phyloP scores from a whole-genome alignment of 2,888 invertebrate species.

The Cheilosia scutellata region DNA sequence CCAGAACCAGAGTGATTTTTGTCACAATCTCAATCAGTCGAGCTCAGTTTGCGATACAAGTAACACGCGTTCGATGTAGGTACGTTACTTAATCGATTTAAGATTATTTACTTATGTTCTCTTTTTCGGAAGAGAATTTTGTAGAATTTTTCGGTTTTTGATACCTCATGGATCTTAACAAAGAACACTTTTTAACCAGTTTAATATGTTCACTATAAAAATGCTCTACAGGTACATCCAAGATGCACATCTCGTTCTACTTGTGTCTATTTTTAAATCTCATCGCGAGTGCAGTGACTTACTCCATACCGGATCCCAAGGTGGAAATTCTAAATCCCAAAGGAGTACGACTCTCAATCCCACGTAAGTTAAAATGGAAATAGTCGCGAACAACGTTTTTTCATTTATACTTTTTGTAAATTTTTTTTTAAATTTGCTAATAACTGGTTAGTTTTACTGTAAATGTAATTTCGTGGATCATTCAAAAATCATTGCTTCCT shows the following conservation, averaged over 20 bases:
- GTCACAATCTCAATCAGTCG: slow-evolving; percentile 43
- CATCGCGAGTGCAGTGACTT: slow-evolving; percentile 24
- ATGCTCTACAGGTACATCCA: slow-evolving; percentile 1
- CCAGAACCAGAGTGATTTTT: too few species aligned
- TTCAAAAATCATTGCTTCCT: not conserved
- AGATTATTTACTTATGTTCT: not conserved
- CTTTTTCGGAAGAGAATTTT: not conserved
- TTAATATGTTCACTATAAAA: too few species aligned
- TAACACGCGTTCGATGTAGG: not conserved
- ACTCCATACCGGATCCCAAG: slow-evolving; percentile 54
- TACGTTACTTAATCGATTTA: not conserved
- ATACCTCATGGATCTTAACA: not conserved
- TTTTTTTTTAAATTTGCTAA: not conserved
- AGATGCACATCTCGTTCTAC: slow-evolving; percentile 25
- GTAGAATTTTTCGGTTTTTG: not conserved
- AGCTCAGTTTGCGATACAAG: slow-evolving; percentile 17
- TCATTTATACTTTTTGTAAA: not conserved
- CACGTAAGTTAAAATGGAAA: slow-evolving; percentile 40
- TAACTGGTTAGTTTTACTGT: not conserved
- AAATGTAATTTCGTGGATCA: not conserved
- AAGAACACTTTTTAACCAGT: not conserved
- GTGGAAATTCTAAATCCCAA: slow-evolving; percentile 36
- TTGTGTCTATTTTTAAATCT: slow-evolving; percentile 49
- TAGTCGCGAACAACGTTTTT: not conserved
- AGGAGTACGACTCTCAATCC: slow-evolving; percentile 56